phyloP scores from a whole-genome alignment of 2,888 invertebrate species.

The Leptothorax acervorum region DNA sequence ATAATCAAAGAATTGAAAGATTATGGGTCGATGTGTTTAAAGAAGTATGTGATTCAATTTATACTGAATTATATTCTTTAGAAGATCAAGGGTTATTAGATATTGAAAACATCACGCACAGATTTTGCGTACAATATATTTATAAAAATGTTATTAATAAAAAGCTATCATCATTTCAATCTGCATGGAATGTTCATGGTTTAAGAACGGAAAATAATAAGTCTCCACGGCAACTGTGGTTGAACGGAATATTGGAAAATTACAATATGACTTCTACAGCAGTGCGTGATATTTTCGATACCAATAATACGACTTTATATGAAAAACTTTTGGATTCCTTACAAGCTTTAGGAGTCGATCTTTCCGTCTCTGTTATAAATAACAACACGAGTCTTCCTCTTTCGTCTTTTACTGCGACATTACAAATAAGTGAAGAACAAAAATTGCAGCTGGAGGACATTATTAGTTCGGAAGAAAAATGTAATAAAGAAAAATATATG shows the following conservation, averaged over 20 bases:
- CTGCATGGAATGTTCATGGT: conserved; percentile 4
- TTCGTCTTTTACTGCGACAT: neutral
- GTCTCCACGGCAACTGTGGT: neutral
- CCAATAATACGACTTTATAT: neutral
- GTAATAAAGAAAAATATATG: no score
- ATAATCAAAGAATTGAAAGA: neutral
- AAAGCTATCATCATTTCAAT: neutral
- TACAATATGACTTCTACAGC: neutral
- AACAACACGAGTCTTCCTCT: neutral
- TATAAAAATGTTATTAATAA: conserved; percentile 9
- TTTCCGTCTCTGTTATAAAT: neutral
- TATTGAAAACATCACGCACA: no score
- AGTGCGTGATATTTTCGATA: neutral
- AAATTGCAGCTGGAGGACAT: neutral
- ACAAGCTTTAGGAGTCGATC: neutral
- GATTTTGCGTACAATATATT: conserved; percentile 2
- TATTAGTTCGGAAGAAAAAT: neutral
- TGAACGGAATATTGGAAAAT: neutral
- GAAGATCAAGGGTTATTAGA: no score
- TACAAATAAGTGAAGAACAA: neutral
- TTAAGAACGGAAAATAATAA: conserved; percentile 8
- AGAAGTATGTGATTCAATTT: neutral
- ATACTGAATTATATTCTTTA: conserved; percentile 11
- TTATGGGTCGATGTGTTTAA: conserved; percentile 3
- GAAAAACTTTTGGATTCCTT: neutral